These are phyloP conservation scores for Patagioenas fasciata DNA, from an alignment of 2,113 vertebrate genomes.

Conservation along the genomic window DNA sequence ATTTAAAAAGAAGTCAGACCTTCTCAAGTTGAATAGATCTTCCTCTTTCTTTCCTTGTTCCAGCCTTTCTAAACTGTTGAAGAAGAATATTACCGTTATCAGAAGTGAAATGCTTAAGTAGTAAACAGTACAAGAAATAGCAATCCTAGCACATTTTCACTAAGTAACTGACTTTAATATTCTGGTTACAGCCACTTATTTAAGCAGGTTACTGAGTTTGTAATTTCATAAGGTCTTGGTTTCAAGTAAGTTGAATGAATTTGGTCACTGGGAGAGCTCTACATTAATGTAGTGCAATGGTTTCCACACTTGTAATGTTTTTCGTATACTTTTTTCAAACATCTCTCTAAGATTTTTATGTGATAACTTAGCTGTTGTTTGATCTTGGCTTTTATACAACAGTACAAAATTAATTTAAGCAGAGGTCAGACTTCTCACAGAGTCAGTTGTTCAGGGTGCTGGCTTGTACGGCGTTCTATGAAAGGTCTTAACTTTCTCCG, in stretches of 20 bases:
- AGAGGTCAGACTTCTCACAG: background rate
- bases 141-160: background rate
- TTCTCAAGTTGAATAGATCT: background rate
- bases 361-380: background rate
- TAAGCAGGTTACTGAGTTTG: background rate
- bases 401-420: background rate
- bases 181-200: background rate
- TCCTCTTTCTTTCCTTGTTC: background rate
- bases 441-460: background rate
- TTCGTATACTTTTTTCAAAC: background rate
- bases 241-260: background rate
- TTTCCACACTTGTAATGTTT: background rate
- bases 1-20: background rate
- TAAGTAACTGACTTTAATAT: background rate
- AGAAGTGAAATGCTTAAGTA: background rate
- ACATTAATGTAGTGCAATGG: background rate
- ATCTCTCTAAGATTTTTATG: background rate
- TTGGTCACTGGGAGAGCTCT: background rate
- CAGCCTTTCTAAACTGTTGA: background rate
- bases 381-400: background rate
- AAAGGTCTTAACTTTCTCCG: background rate
- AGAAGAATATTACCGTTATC: background rate
- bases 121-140: background rate
- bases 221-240: background rate
- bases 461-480: background rate